Conservation (phyloP, 2,888 invertebrate genomes). For the Caenorhabditis imperialis region DNA sequence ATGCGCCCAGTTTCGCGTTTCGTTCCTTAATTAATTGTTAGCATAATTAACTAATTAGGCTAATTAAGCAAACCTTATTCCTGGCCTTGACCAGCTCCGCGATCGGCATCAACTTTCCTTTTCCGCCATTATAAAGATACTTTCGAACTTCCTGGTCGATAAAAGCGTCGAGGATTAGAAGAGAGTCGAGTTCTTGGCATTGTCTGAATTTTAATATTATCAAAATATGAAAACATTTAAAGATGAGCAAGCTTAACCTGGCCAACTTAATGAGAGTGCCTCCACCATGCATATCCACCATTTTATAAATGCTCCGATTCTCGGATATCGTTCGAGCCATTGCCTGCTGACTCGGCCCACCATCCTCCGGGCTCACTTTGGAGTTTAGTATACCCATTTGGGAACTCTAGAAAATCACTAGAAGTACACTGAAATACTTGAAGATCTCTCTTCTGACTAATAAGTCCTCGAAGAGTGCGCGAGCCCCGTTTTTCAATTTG, state of each 20-base stretch:
- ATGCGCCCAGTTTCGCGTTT: constrained; percentile 67
- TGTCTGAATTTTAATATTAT: too few relatives aligned
- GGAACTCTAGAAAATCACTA: too few relatives aligned
- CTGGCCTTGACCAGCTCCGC: constrained; percentile 89
- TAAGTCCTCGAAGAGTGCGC: too few relatives aligned
- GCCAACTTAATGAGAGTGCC: constrained; percentile 90
- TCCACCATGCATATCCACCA: constrained; percentile 92
- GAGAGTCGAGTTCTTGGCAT: constrained; percentile 43
- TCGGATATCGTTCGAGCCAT: constrained; percentile 14
- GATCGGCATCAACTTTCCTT: constrained; percentile 90
- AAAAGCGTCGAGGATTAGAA: constrained; percentile 55
- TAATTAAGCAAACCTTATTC: too few relatives aligned
- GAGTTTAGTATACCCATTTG: too few relatives aligned
- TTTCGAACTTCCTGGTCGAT: constrained; percentile 83
- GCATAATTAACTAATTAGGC: too few relatives aligned
- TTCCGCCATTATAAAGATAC: constrained; percentile 92
- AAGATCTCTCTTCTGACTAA: too few relatives aligned
- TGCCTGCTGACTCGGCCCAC: background rate
- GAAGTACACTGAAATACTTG: too few relatives aligned
- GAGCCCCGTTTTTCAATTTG: too few relatives aligned
- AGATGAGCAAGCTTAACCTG: constrained; percentile 44
- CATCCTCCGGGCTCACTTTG: too few relatives aligned
- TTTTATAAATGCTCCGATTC: constrained; percentile 84
- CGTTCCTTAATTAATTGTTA: constrained; percentile 83
- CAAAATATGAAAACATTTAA: too few relatives aligned